Percentiles rank a stretch among this genome's conserved stretches.
Conservation (phyloP, 2,888 invertebrate species). For the Ophion slaviceki region DNA sequence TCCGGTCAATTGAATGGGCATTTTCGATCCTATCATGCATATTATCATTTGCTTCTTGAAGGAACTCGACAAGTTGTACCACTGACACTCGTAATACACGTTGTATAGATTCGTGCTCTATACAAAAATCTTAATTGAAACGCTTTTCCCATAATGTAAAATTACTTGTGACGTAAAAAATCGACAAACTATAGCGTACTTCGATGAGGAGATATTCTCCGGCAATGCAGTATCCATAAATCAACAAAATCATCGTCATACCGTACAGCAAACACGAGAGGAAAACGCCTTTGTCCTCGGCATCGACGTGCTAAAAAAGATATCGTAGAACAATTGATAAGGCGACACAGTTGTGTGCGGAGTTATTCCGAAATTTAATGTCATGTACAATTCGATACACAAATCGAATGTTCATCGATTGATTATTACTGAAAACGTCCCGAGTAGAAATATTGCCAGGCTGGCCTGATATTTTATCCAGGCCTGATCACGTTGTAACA, state of each 20-base stretch:
- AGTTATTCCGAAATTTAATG: too few relatives aligned
- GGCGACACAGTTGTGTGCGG: neutral
- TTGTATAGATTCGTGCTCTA: conserved; percentile 54
- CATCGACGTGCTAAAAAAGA: conserved; percentile 41
- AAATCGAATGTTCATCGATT: too few relatives aligned
- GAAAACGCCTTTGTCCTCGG: conserved; percentile 32
- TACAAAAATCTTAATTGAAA: neutral
- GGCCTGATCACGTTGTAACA: too few relatives aligned
- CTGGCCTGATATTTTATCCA: too few relatives aligned
- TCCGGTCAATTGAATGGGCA: conserved; percentile 50
- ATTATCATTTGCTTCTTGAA: conserved; percentile 54
- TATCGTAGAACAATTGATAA: neutral
- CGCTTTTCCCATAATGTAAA: neutral
- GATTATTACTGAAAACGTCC: too few relatives aligned
- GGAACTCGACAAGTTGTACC: conserved; percentile 41
- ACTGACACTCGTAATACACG: conserved; percentile 48
- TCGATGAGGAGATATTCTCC: conserved; percentile 61
- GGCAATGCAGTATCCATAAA: conserved; percentile 61
- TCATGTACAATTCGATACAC: too few relatives aligned
- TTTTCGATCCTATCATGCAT: conserved; percentile 56
- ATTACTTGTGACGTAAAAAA: neutral
- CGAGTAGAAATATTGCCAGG: too few relatives aligned
- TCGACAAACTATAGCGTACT: conserved; percentile 17
- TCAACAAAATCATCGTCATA: conserved; percentile 46
- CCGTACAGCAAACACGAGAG: conserved; percentile 45